Percentiles rank a stretch among this genome's conserved stretches.
Conservation (phyloP, 2,888 invertebrate genomes). For the Aporophyla lueneburgensis region DNA sequence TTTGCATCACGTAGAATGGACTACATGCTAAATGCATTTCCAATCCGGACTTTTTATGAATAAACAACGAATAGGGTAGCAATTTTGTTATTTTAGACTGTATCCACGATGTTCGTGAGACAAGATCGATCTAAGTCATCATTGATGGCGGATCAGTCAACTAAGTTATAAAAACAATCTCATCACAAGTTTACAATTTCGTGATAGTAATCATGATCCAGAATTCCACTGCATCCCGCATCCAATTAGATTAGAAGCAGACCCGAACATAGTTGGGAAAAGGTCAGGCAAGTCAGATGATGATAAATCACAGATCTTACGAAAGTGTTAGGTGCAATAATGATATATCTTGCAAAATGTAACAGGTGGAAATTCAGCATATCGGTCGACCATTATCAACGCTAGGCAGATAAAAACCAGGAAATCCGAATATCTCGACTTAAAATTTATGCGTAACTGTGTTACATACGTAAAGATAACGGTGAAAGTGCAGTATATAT, state of each 20-base stretch:
- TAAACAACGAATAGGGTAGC: neutral
- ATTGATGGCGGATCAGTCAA: neutral
- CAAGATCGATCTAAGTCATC: neutral
- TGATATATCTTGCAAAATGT: neutral
- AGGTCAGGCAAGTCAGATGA: neutral
- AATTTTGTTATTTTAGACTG: slow-evolving; percentile 7
- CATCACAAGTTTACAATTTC: slow-evolving; percentile 6
- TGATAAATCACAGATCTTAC: neutral
- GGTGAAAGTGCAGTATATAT: slow-evolving; percentile 59
- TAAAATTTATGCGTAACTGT: slow-evolving; percentile 50
- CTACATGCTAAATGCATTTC: neutral
- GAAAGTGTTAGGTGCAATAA: neutral
- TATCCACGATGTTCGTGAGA: slow-evolving; percentile 17
- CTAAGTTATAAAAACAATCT: slow-evolving; percentile 22
- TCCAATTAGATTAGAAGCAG: neutral
- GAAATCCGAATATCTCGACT: slow-evolving; percentile 37
- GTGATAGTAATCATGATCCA: slow-evolving; percentile 24
- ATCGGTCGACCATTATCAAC: neutral
- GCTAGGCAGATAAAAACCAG: slow-evolving; percentile 16
- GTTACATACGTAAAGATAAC: slow-evolving; percentile 51
- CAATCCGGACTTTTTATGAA: neutral
- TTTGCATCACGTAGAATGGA: neutral
- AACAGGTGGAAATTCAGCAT: neutral
- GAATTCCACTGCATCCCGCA: neutral
- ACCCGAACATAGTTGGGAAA: neutral